These are phyloP conservation scores for Bufo bufo DNA, from an alignment of 2,113 vertebrate genomes.

Conservation along the genomic window DNA sequence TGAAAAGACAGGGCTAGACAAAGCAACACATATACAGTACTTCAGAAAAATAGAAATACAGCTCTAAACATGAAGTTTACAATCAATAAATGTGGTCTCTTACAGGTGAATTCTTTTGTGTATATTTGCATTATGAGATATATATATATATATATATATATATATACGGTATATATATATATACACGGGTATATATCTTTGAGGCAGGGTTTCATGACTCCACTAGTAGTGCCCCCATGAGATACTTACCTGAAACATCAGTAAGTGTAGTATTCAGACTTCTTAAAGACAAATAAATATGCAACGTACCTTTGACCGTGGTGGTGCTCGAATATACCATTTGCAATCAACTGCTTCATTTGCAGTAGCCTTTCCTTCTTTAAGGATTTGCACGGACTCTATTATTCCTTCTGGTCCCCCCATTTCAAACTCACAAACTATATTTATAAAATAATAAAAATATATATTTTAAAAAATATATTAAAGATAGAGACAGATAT, in stretches of 20 bases:
- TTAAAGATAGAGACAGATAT: background rate
- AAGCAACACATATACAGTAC: too few species aligned
- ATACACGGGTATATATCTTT: background rate
- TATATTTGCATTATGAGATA: background rate
- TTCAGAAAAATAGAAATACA: too few species aligned
- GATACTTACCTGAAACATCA: background rate
- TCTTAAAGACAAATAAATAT: background rate
- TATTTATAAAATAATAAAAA: conserved; percentile 66
- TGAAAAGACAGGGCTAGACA: too few species aligned
- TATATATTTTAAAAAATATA: conserved; percentile 48
- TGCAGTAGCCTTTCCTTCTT: conserved; percentile 91
- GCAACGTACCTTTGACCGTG: conserved; percentile 92
- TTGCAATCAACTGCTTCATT: conserved; percentile 96
- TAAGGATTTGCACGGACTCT: conserved; percentile 93
- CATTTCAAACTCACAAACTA: conserved; percentile 96
- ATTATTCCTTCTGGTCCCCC: conserved; percentile 96
- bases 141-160: too few species aligned
- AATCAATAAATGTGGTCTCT: background rate
- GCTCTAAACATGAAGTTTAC: too few species aligned
- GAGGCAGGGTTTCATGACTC: background rate
- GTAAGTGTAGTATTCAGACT: background rate
- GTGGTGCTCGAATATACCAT: conserved; percentile 96
- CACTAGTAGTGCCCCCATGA: background rate
- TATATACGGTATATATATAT: too few species aligned
- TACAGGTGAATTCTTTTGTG: background rate